Percentiles rank a stretch among this genome's conserved stretches.
These are phyloP conservation scores for Neomonachus schauinslandi DNA, from an alignment of 2,113 vertebrate species.

Conservation along the genomic window DNA sequence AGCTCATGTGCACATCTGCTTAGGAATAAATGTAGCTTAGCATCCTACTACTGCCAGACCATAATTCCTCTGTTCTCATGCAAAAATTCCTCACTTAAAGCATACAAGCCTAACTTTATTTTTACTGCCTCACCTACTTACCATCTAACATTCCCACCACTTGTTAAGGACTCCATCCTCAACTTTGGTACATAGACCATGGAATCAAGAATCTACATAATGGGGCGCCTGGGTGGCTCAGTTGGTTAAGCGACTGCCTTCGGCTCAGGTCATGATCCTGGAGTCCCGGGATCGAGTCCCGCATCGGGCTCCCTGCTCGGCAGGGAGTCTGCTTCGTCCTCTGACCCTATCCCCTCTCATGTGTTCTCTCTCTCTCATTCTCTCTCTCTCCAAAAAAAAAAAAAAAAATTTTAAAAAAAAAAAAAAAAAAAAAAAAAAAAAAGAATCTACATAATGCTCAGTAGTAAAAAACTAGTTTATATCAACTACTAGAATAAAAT, in stretches of 20 bases:
- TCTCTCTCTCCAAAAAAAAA: too few relatives aligned
- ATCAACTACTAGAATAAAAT: neutral
- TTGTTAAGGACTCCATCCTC: neutral
- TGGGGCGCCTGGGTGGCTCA: too few relatives aligned
- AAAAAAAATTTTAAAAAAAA: too few relatives aligned
- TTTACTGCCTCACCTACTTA: neutral
- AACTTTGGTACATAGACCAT: neutral
- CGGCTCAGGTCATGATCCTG: too few relatives aligned
- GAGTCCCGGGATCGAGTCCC: too few relatives aligned
- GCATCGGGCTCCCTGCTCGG: too few relatives aligned
- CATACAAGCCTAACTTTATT: neutral
- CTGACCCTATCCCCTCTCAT: too few relatives aligned
- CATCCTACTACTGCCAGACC: neutral
- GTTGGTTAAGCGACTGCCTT: too few relatives aligned
- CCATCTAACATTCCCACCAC: neutral
- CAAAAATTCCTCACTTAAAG: neutral
- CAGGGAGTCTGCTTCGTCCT: too few relatives aligned
- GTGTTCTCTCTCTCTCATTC: too few relatives aligned
- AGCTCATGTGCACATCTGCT: too few relatives aligned
- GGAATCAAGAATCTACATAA: neutral
- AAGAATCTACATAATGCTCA: neutral
- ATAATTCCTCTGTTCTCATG: neutral
- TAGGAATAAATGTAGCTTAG: neutral
- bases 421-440: too few relatives aligned
- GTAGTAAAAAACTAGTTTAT: neutral